A percentile compares a stretch with the other conserved stretches of the same genome.
These are phyloP conservation scores for Blera fallax DNA, from an alignment of 2,888 invertebrate genomes.

Conservation along the genomic window DNA sequence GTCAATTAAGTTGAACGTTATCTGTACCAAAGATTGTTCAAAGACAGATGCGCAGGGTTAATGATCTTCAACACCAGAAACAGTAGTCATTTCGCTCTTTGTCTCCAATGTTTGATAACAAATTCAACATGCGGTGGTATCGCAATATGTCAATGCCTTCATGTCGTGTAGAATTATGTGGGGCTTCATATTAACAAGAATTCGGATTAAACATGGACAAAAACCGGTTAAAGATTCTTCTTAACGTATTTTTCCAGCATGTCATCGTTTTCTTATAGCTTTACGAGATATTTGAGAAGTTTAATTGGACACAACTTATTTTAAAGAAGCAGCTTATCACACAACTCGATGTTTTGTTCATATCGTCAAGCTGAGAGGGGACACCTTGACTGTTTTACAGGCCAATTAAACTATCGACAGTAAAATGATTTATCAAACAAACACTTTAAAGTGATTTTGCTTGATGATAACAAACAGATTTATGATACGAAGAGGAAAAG, in stretches of 20 bases:
- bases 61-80: background rate
- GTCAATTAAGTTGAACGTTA: conserved; percentile 8
- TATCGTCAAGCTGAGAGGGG: no score
- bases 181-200: background rate
- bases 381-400: background rate
- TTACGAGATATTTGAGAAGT: background rate
- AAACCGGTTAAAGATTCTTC: conserved; percentile 35
- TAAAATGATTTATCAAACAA: background rate
- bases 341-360: background rate
- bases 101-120: conserved; percentile 25
- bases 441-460: background rate
- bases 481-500: background rate
- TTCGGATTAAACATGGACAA: background rate
- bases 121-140: background rate
- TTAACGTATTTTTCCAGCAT: background rate
- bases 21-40: background rate
- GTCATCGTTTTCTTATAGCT: background rate
- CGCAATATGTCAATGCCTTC: background rate
- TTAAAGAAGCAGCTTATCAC: background rate
- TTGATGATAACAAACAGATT: background rate
- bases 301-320: background rate
- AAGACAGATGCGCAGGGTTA: background rate
- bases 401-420: background rate
- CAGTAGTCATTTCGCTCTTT: background rate
- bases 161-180: background rate